These are phyloP conservation scores for Pyralis farinalis DNA, from an alignment of 2,888 invertebrate species.

Conservation along the genomic window DNA sequence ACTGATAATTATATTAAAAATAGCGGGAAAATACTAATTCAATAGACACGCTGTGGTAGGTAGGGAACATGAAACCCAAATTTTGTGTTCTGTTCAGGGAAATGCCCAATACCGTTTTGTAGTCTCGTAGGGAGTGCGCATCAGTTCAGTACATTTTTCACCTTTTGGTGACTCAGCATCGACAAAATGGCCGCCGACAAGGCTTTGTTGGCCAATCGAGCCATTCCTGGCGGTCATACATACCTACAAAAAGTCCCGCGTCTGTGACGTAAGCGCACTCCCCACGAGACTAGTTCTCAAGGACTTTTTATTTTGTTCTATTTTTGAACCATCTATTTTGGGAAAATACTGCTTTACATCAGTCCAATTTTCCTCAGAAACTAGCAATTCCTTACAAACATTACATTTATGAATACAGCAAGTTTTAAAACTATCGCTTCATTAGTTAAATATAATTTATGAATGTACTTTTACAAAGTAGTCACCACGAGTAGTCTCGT, in stretches of 20 bases:
- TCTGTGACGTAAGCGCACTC: slow-evolving; percentile 70
- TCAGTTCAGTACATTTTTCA: slow-evolving; percentile 82
- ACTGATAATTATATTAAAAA: slow-evolving; percentile 11
- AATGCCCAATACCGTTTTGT: slow-evolving; percentile 81
- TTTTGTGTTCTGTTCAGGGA: slow-evolving; percentile 79
- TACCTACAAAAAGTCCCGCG: slow-evolving; percentile 63
- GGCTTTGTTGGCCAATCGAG: slow-evolving; percentile 74
- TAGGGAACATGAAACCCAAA: slow-evolving; percentile 76
- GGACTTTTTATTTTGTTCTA: slow-evolving; percentile 72
- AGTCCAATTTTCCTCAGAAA: slow-evolving; percentile 3
- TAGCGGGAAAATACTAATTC: slow-evolving; percentile 37
- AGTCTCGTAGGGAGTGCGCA: slow-evolving; percentile 81
- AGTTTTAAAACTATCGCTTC: slow-evolving; percentile 10
- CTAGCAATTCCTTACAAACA: background rate
- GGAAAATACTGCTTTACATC: slow-evolving; percentile 18
- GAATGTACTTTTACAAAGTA: slow-evolving; percentile 75
- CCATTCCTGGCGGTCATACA: slow-evolving; percentile 53
- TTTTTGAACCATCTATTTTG: slow-evolving; percentile 49
- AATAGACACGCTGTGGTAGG: slow-evolving; percentile 52
- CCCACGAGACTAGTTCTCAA: slow-evolving; percentile 78
- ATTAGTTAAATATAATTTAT: slow-evolving; percentile 63
- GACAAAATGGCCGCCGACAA: slow-evolving; percentile 84
- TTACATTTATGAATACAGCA: background rate
- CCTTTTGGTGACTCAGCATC: slow-evolving; percentile 83
- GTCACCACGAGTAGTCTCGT: slow-evolving; percentile 71